Conservation (phyloP, 1,140 invertebrate species). For the Euwallacea fornicatus region DNA sequence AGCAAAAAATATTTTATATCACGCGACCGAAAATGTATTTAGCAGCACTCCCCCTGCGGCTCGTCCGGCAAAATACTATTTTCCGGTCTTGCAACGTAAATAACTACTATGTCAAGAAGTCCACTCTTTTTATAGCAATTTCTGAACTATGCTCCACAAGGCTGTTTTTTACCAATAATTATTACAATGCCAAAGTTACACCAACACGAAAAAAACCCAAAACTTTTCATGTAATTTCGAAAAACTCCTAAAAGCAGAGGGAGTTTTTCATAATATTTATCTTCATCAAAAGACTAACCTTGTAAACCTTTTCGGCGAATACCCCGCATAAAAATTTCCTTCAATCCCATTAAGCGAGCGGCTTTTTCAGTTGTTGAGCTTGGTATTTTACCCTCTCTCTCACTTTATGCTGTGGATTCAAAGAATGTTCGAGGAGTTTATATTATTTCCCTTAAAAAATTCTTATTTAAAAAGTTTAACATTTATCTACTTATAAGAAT, state of each 20-base stretch:
- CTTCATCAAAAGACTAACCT: slow-evolving; percentile 6
- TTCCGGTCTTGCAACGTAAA: too few relatives aligned
- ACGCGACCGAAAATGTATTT: too few relatives aligned
- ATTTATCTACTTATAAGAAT: too few relatives aligned
- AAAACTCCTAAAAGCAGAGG: neutral
- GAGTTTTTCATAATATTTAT: slow-evolving; percentile 3
- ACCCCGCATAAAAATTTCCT: neutral
- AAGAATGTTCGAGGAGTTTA: neutral
- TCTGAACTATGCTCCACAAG: too few relatives aligned
- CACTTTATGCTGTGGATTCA: neutral
- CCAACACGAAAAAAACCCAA: neutral
- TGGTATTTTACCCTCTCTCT: neutral
- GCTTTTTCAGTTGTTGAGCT: neutral
- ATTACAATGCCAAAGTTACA: too few relatives aligned
- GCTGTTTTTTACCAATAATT: too few relatives aligned
- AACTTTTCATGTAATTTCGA: neutral
- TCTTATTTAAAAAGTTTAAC: too few relatives aligned
- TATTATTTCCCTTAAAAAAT: neutral
- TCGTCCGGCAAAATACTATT: too few relatives aligned
- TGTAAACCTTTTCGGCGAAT: slow-evolving; percentile 5
- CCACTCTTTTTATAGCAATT: too few relatives aligned
- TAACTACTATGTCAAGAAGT: too few relatives aligned
- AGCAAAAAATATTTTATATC: too few relatives aligned
- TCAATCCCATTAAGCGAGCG: slow-evolving; percentile 3
- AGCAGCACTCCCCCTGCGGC: too few relatives aligned